Base-by-base conservation (phyloP, 2,113 vertebrate genomes). In the Cricetomys ansorgei region DNA sequence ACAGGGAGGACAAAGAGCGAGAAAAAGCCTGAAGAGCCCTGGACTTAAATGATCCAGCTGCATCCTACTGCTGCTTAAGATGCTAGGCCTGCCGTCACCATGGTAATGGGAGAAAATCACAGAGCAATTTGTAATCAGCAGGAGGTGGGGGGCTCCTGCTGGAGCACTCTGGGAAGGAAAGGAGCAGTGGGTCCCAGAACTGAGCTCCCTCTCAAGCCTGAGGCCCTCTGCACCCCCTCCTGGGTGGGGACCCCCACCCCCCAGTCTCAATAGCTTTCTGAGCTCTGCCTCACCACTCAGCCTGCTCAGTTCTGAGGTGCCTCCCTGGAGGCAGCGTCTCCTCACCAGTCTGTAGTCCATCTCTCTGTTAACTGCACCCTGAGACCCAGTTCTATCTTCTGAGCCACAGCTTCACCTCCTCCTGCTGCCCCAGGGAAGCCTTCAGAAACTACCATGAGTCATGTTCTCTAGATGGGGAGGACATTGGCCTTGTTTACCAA, bases 111-210 rank as follows among this genome's bases (percentile, higher is more conserved):
- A 91, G 95, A 86, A 88, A 90, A 94, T 95, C 91, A 81, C 94
- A 73, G 75, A 84, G 92, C 92, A 91, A 92, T 97, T 94, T 96
- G 94, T 96, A 96, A 92, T 86, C 94, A 84, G 92, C 0, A 0
- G 73, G 25, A 55, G 79, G 50, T 21, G 25, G 79, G 45, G 50
- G 31, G 48, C 75, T 94, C 80, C 75, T 7, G 57, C 73, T 70
- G 69, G 95, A 90, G 90, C 94, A 85, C 80, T 16, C 16, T 85
- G 88, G 77, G 55, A 92, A 70, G 91, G 64, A 57, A 69, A 73
- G 73, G 83, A 16, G 88, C 34, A 17, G 64, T 2, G 2, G 79
- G 27, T 27, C 79, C 64, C 11, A 5, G 50, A 48, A 70, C 45
- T 34, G 67, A 48, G 37, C 89, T 80, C 67, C 34, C 19, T 25